Conservation (phyloP, 2,797 vertebrate species). For the Carapus acus region DNA sequence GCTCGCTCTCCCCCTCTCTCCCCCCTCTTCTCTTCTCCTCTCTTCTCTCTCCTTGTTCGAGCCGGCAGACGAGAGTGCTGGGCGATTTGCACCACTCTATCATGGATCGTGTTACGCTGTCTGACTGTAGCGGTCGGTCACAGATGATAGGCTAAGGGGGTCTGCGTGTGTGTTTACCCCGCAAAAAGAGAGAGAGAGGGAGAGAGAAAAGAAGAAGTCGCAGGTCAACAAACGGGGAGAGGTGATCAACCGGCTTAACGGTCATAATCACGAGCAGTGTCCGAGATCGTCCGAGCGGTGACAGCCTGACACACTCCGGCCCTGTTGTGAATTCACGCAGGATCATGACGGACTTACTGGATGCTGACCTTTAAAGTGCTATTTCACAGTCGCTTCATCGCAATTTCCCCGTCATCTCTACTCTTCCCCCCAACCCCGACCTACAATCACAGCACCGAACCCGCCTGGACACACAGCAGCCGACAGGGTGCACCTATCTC, state of each 20-base stretch:
- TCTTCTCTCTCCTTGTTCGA: conserved; percentile 64
- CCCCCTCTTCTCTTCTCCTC: conserved; percentile 51
- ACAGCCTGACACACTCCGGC: conserved; percentile 33
- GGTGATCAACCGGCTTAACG: conserved; percentile 52
- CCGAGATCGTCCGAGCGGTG: conserved; percentile 37
- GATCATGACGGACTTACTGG: conserved; percentile 1
- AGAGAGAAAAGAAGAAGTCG: conserved; percentile 49
- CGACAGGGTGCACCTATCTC: no score
- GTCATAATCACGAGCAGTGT: conserved; percentile 44
- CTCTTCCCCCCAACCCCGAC: no score
- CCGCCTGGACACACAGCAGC: no score
- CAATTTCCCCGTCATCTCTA: neutral
- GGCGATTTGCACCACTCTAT: conserved; percentile 75
- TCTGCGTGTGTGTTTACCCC: conserved; percentile 67
- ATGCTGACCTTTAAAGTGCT: conserved; percentile 28
- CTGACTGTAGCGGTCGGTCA: conserved; percentile 75
- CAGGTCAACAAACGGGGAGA: conserved; percentile 51
- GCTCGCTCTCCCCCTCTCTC: conserved; percentile 61
- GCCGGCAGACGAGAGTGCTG: conserved; percentile 70
- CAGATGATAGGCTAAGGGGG: conserved; percentile 83
- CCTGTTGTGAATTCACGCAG: conserved; percentile 25
- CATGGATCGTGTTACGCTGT: conserved; percentile 81
- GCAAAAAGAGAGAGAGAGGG: no score
- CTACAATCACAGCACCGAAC: no score
- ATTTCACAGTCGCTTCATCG: conserved; percentile 17